Conservation (phyloP, 64 coral and sea anemone genomes). For the Porites australiensis region DNA sequence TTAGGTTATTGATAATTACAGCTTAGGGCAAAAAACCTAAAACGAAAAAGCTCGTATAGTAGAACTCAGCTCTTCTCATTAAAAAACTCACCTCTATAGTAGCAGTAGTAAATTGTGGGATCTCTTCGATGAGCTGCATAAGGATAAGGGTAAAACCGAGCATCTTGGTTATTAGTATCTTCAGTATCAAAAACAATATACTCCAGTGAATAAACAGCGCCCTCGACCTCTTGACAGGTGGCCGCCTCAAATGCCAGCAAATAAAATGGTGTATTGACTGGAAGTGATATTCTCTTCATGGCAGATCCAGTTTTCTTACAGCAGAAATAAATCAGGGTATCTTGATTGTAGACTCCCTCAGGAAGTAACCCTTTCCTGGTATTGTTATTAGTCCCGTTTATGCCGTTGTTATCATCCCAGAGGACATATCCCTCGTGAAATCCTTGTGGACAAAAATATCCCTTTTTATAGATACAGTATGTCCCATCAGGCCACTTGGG, state of each 20-base stretch:
- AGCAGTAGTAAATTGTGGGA: constrained; percentile 65
- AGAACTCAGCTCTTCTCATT: neutral
- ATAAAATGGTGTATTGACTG: constrained; percentile 50
- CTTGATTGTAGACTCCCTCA: constrained; percentile 49
- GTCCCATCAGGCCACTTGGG: constrained; percentile 65
- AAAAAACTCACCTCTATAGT: constrained; percentile 51
- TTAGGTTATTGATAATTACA: too few relatives aligned
- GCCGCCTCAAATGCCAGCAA: constrained; percentile 28
- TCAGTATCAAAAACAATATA: constrained; percentile 60
- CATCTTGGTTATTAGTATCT: constrained; percentile 38
- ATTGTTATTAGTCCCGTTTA: constrained; percentile 39
- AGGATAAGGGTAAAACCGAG: constrained; percentile 30
- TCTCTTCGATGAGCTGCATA: neutral
- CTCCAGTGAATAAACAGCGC: constrained; percentile 27
- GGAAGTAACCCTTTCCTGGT: constrained; percentile 30
- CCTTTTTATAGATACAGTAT: constrained; percentile 76
- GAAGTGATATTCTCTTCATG: constrained; percentile 40
- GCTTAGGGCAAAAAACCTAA: too few relatives aligned
- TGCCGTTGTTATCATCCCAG: constrained; percentile 61
- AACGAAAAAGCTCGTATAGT: too few relatives aligned
- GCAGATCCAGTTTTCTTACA: constrained; percentile 59
- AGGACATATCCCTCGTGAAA: constrained; percentile 57
- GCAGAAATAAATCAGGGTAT: constrained; percentile 60
- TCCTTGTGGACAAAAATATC: constrained; percentile 20
- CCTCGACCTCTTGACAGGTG: constrained; percentile 62